Conservation (phyloP, 2,888 invertebrate genomes). For the Drosophila greeni region DNA sequence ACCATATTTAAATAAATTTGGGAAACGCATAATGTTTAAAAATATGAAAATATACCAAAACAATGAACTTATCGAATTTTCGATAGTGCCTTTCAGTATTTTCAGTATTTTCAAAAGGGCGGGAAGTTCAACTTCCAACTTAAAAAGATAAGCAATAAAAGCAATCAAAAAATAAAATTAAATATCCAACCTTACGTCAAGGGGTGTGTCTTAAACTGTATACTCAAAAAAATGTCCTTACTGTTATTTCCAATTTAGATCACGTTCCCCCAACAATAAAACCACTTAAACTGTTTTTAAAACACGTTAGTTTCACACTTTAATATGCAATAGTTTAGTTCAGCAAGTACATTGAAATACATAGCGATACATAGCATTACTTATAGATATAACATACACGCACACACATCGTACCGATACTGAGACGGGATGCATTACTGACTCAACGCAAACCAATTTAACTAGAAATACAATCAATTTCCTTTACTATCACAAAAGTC, state of each 20-base stretch:
- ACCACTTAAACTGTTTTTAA: slow-evolving; percentile 17
- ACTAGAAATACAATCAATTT: slow-evolving; percentile 57
- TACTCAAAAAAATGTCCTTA: background rate
- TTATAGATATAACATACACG: slow-evolving; percentile 21
- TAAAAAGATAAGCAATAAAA: background rate
- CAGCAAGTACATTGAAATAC: slow-evolving; percentile 74
- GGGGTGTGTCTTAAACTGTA: too few species aligned
- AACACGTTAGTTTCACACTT: slow-evolving; percentile 56
- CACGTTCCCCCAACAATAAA: background rate
- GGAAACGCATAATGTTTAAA: accelerated
- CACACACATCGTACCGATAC: slow-evolving; percentile 28
- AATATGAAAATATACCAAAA: too few species aligned
- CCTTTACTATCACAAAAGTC: slow-evolving; percentile 70
- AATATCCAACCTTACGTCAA: background rate
- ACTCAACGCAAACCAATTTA: slow-evolving; percentile 55
- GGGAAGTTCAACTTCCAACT: background rate
- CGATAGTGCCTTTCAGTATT: background rate
- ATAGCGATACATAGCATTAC: slow-evolving; percentile 47
- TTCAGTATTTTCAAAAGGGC: too few species aligned
- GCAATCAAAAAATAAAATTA: background rate
- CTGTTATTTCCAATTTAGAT: too few species aligned
- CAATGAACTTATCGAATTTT: background rate
- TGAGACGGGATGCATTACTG: slow-evolving; percentile 47
- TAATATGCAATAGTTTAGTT: slow-evolving; percentile 62
- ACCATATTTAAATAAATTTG: background rate